These are phyloP conservation scores for Halesus radiatus DNA, from an alignment of 1,140 invertebrate genomes.

Conservation along the genomic window DNA sequence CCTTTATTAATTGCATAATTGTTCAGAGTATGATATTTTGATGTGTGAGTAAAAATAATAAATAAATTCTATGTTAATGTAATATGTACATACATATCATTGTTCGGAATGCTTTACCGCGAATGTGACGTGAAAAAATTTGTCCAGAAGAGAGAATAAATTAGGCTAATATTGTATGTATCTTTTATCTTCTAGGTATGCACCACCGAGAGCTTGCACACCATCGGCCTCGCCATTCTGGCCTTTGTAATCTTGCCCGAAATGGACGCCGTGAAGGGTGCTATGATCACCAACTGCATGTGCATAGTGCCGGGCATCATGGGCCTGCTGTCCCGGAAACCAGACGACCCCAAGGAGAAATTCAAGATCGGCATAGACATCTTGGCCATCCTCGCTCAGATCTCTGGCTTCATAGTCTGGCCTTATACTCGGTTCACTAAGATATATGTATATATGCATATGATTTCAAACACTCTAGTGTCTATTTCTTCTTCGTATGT, in stretches of 20 bases:
- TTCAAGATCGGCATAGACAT: conserved; percentile 87
- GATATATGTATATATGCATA: too few species aligned
- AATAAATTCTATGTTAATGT: too few species aligned
- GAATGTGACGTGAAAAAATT: too few species aligned
- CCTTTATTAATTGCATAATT: too few species aligned
- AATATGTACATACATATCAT: too few species aligned
- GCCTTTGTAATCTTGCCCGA: conserved; percentile 91
- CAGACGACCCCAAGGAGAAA: conserved; percentile 82
- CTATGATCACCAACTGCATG: conserved; percentile 94
- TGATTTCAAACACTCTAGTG: too few species aligned
- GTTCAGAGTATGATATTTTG: too few species aligned
- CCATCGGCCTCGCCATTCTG: conserved; percentile 86
- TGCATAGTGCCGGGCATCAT: conserved; percentile 85
- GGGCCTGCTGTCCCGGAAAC: conserved; percentile 84
- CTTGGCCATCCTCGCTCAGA: conserved; percentile 85
- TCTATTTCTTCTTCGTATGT: too few species aligned
- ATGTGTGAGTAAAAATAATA: too few species aligned
- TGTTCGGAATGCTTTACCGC: too few species aligned
- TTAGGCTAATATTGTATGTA: too few species aligned
- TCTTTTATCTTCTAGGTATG: conserved; percentile 71
- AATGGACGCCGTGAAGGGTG: conserved; percentile 91
- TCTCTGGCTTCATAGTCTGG: conserved; percentile 92
- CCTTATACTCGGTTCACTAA: conserved; percentile 73
- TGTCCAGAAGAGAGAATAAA: too few species aligned
- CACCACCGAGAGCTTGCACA: conserved; percentile 88